Evolutionary conservation across 2,888 invertebrate genomes (phyloP).

Genomic region (Lepidochrysops patricia): DNA sequence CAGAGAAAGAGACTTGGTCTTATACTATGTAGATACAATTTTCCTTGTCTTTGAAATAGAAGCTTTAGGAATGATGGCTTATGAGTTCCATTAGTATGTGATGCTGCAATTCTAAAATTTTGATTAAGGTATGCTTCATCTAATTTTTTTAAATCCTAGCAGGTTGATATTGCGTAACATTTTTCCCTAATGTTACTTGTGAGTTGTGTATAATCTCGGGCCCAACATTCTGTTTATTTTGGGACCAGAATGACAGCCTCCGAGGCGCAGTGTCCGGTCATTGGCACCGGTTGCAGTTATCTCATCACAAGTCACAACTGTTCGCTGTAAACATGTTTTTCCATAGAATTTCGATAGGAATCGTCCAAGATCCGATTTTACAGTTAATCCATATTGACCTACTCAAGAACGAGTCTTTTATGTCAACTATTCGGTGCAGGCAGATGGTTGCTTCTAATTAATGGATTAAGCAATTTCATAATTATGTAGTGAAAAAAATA

Average conservation of each 20-base stretch:
- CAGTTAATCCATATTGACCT: conserved; percentile 17
- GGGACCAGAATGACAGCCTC: conserved; percentile 62
- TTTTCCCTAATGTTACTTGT: neutral
- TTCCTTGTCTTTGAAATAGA: neutral
- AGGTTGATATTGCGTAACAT: neutral
- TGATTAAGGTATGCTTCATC: no score
- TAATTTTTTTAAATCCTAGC: neutral
- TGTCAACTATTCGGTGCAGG: neutral
- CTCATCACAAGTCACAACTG: conserved; percentile 43
- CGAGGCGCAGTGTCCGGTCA: conserved; percentile 55
- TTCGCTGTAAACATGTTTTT: conserved; percentile 53
- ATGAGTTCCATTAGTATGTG: neutral
- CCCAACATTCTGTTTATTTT: conserved; percentile 35
- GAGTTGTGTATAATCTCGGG: neutral
- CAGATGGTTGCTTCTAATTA: neutral
- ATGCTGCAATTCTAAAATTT: no score
- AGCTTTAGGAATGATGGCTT: neutral
- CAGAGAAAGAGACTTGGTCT: no score
- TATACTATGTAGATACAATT: no score
- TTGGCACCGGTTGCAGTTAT: conserved; percentile 69
- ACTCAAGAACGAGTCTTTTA: neutral
- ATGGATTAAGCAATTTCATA: neutral
- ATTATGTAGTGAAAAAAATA: no score
- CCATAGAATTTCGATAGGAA: conserved; percentile 19
- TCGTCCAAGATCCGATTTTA: conserved; percentile 16